phyloP scores from a whole-genome alignment of 2,113 vertebrate species.

The Rhynchomys soricoides region DNA sequence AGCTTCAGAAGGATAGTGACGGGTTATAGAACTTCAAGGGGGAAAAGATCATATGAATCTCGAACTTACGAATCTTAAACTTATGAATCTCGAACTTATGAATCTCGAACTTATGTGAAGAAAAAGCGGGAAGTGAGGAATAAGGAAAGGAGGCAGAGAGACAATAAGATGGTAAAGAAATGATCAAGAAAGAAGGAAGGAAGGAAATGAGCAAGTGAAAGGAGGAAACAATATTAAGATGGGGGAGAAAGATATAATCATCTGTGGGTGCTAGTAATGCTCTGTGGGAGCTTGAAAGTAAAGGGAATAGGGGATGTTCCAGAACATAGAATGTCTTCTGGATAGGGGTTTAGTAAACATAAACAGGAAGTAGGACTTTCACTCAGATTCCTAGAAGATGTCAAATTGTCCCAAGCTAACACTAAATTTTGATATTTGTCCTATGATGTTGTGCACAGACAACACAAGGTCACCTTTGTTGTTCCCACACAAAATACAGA shows the following conservation, averaged over 20 bases:
- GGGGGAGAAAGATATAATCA: neutral
- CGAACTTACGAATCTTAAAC: neutral
- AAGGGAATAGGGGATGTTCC: neutral
- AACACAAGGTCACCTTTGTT: neutral
- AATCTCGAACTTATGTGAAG: neutral
- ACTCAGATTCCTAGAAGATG: neutral
- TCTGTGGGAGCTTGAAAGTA: neutral
- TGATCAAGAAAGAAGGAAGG: neutral
- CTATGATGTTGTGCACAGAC: neutral
- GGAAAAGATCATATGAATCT: neutral
- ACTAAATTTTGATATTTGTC: neutral
- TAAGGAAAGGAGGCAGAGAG: rapidly evolving
- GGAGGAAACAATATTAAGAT: neutral
- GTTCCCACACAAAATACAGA: neutral
- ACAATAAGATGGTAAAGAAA: neutral
- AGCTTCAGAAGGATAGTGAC: neutral
- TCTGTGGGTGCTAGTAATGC: neutral
- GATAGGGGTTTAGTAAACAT: neutral
- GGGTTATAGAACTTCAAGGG: neutral
- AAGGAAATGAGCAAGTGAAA: neutral
- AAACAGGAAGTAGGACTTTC: neutral
- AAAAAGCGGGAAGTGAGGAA: rapidly evolving
- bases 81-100: neutral
- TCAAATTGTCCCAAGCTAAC: neutral
- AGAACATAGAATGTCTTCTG: neutral